A percentile compares a stretch with the other conserved stretches of the same genome.
Conservation (phyloP, 2,888 invertebrate genomes). For the Hirtodrosophila confusa region DNA sequence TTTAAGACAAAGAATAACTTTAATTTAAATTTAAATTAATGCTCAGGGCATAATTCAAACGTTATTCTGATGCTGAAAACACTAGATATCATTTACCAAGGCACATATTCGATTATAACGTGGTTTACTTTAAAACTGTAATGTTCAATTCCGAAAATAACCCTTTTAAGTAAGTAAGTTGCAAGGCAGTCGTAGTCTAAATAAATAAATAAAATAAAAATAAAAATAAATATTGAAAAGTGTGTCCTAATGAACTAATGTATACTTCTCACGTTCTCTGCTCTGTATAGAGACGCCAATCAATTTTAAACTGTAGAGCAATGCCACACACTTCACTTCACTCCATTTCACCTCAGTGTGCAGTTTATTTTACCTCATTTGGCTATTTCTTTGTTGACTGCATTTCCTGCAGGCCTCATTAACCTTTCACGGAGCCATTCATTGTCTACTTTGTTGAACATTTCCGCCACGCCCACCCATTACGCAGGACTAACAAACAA, state of each 20-base stretch:
- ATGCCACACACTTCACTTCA: constrained; percentile 1
- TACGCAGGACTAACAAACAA: constrained; percentile 62
- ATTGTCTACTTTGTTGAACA: constrained; percentile 62
- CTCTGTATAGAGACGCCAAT: constrained; percentile 8
- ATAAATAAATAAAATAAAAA: neutral
- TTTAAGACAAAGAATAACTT: constrained; percentile 2
- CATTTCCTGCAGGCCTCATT: constrained; percentile 68
- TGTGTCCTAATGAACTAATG: neutral
- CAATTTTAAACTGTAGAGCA: constrained; percentile 15
- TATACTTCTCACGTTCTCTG: neutral
- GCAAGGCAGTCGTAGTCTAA: too few relatives aligned
- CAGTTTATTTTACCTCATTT: constrained; percentile 25
- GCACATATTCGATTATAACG: too few relatives aligned
- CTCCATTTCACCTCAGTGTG: constrained; percentile 22
- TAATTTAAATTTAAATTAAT: neutral
- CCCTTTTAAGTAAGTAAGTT: too few relatives aligned
- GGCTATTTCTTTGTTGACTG: constrained; percentile 33
- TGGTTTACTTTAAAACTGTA: too few relatives aligned
- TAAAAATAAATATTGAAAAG: neutral
- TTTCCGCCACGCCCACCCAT: constrained; percentile 46
- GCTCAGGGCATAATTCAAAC: too few relatives aligned
- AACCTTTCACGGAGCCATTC: constrained; percentile 61
- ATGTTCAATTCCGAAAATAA: too few relatives aligned
- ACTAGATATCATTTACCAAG: too few relatives aligned
- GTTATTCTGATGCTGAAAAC: too few relatives aligned